phyloP scores from a whole-genome alignment of 2,797 vertebrate species.

The Diglossa cyanea region DNA sequence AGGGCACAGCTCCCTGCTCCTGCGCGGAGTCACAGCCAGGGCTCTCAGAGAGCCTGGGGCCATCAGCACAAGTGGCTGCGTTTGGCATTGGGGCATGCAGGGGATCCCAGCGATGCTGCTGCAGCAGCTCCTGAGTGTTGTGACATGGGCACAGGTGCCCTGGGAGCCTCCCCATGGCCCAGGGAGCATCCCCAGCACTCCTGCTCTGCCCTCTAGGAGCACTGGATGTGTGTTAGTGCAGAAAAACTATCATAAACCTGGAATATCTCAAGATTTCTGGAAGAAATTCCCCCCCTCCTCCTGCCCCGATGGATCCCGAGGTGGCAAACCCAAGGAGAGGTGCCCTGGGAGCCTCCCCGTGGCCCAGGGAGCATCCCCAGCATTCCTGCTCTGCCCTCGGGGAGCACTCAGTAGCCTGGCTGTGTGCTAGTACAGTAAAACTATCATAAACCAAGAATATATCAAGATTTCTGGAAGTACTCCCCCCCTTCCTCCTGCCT shows the following conservation, averaged over 20 bases:
- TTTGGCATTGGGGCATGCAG: accelerated
- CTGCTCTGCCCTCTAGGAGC: not conserved
- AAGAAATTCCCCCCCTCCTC: not conserved
- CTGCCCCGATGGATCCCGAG: not conserved
- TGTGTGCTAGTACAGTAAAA: accelerated
- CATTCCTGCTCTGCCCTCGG: not conserved
- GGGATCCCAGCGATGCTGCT: accelerated
- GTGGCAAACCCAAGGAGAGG: not conserved
- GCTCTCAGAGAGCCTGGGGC: accelerated
- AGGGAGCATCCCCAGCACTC: not conserved
- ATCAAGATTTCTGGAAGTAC: not conserved
- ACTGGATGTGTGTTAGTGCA: accelerated
- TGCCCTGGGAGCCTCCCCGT: accelerated
- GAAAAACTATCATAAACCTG: not conserved
- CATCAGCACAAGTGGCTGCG: not conserved
- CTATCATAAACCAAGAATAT: not conserved
- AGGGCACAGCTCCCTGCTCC: accelerated
- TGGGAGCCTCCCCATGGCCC: accelerated
- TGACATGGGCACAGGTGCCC: accelerated
- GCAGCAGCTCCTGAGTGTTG: not conserved
- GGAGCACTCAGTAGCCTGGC: not conserved
- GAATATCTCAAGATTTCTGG: not conserved
- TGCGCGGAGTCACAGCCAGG: accelerated
- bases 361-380: not conserved
- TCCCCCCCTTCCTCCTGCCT: not conserved